Percentiles rank a stretch among this genome's conserved stretches.
Evolutionary conservation across 1,140 invertebrate species (phyloP).

Genomic region (Belonocnema kinseyi): DNA sequence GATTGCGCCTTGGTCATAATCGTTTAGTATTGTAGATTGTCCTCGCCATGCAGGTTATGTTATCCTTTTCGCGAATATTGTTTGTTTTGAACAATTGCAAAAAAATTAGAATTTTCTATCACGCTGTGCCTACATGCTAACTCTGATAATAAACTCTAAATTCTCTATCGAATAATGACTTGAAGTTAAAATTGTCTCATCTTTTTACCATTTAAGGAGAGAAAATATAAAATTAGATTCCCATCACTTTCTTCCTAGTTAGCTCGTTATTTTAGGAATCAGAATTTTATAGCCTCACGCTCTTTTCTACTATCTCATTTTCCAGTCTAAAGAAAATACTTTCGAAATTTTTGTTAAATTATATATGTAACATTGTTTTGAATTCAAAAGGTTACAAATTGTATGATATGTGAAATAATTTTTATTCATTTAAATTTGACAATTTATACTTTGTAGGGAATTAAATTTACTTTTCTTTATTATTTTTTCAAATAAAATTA

Average conservation of each 20-base stretch:
- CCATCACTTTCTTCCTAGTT: conserved; percentile 19
- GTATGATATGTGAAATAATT: too few relatives aligned
- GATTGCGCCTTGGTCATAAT: not conserved
- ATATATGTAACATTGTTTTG: not conserved
- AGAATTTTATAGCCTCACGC: not conserved
- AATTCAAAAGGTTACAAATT: not conserved
- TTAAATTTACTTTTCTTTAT: too few relatives aligned
- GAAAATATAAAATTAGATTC: conserved; percentile 26
- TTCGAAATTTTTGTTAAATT: not conserved
- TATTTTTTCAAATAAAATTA: too few relatives aligned
- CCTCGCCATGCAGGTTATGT: conserved; percentile 23
- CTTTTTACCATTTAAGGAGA: not conserved
- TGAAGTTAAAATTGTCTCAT: conserved; percentile 5
- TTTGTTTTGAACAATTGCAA: conserved; percentile 34
- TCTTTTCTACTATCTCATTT: not conserved
- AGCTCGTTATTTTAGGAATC: conserved; percentile 29
- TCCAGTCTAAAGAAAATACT: not conserved
- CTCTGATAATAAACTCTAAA: not conserved
- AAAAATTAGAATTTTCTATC: conserved; percentile 32
- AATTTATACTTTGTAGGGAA: too few relatives aligned
- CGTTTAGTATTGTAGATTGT: not conserved
- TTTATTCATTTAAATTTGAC: too few relatives aligned
- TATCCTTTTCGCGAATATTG: conserved; percentile 31
- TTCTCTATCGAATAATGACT: not conserved
- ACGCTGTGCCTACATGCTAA: conserved; percentile 37